Base-by-base conservation (phyloP, 2,888 invertebrate species). In the Diabrotica balteata region DNA sequence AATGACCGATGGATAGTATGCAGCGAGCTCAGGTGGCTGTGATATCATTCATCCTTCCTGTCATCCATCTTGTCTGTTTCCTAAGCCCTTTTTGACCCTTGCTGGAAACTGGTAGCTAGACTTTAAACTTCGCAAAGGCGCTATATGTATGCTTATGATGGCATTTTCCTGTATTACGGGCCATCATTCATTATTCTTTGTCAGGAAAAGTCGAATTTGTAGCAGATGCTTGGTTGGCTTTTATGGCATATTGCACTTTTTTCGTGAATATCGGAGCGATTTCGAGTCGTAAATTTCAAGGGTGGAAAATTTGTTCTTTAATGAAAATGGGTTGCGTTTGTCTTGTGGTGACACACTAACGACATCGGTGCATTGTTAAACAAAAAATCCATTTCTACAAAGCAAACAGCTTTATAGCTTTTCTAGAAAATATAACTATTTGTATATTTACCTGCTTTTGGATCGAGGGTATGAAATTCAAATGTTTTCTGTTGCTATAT, bases 1-100 rank as follows among this genome's bases (percentile, higher is more conserved):
- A 76, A 78, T 79, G 78, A 78, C 76, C 77, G 78, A 78, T 78
- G 75, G 75, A 74, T 68, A 72, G 71, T 72, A 76, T 77, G 76
- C 57, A 63, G 44, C n/a, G 50, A 50, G 47, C 77, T 76, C 78
- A 79, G 78, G 77, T 79, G 79, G 72, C 71, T 72, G 70, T 70
- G 76, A 77, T 75, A 75, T 79, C 77, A 78, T 77, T 78, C 78
- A 77, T 75, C 71, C 72, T 66, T 67, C 54, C 69, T 66, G 67
- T 68, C 72, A 75, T 74, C 73, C 73, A 73, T 75, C 76, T 75
- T 76, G 73, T 74, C 73, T 71, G 54, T 67, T 63, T 68, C 69
- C 68, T 70, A 69, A 72, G 74, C 73, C 77, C 71, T 22, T 69
- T 71, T 72, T 71, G 72, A 68, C 70, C 73, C 70, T 59, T 59